Base-by-base conservation (phyloP, 2,888 invertebrate species). In the Trichopoda pennipes region DNA sequence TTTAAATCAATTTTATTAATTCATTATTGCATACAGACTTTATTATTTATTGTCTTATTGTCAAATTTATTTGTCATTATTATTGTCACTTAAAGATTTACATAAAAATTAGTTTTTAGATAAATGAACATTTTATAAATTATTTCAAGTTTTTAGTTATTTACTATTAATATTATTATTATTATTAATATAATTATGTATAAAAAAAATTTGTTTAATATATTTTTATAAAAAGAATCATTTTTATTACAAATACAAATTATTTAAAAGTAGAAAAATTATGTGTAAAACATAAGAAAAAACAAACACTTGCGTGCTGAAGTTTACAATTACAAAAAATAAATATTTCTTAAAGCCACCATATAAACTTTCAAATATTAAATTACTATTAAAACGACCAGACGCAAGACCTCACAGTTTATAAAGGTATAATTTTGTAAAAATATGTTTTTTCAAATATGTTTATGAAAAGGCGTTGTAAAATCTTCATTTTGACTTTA, bases 41-140 rank as follows among this genome's bases (percentile, higher is more conserved):
- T 35, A 47, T 44, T 79, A 78, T 61, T 80, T 80, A 84, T 74
- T 84, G 74, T 85, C 74, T 85, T 85, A 84, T 78, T 66, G 84
- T 80, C 85, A 79, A 69, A 75, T 81, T 74, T 55, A 68, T 75
- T 51, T 77, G n/a, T 53, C 42, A 42, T 55, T 23, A 17, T 66
- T 75, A 69, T 77, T 66, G 73, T 72, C 58, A 44, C 2, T 56
- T 66, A 72, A 61, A 42, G 51, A 72, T 75, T 66, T 82, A 75
- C 79, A 74, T 58, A 80, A 70, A 61, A 35, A 16, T 73, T 80
- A 66, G 32, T 55, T 58, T 60, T 74, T 75, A 78, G 74, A 55
- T 58, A 72, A 66, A 55, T 77, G 63, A 77, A 73, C 58, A 73
- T 56, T 56, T 72, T 81, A 78, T 49, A 63, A 42, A 47, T 60